Evolutionary conservation across 2,888 invertebrate species (phyloP), one percentile per base, ranked within the genome.

Genomic region (Epistrophe grossulariae): DNA sequence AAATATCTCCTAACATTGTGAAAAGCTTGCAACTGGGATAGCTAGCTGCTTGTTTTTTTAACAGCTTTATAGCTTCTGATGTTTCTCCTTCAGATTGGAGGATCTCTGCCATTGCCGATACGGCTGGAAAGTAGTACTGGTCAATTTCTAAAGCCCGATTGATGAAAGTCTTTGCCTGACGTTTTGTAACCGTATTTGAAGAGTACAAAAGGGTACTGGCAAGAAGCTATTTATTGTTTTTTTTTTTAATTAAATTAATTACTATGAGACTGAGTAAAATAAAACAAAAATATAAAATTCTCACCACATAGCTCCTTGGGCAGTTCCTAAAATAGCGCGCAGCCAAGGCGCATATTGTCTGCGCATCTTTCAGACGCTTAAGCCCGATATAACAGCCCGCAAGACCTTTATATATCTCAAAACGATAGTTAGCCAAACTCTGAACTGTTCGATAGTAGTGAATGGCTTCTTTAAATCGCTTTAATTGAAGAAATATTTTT

Each of bases 321-420:
- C 95, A 95, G 84, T 95, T 95, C 31, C 96, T 96, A 66, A 97
- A 94, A 87, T 95, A 95, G 89, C 96, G 96, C 77, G 96, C 95
- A 66, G 96, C 95, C 91, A 95, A 94, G 19, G 95, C 94, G 0
- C 97, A 96, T 90, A 96, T 94, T 13, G 95, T 94, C 13, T 96
- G 94, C 0, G 97, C 97, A 90, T 97, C 97, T 90, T 96, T 93
- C 38, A 95, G 92, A 74, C 96, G 94, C 89, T 95, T 95, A 91
- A 95, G 93, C 2, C 95, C 95, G 52, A 96, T 92, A 90, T 96
- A 96, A 91, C 96, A 95, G 89, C 96, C 96, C 3, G 96, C 95
- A 38, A 97, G 91, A n/a, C 96, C 96, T 92, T 96, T 95, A 91
- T 97, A 96, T 0, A 96, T 94, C 91, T 97, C 97, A 91, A 93